These are phyloP conservation scores for Sarotherodon lohbergeri DNA, from an alignment of 2,113 vertebrate genomes.

Conservation along the genomic window DNA sequence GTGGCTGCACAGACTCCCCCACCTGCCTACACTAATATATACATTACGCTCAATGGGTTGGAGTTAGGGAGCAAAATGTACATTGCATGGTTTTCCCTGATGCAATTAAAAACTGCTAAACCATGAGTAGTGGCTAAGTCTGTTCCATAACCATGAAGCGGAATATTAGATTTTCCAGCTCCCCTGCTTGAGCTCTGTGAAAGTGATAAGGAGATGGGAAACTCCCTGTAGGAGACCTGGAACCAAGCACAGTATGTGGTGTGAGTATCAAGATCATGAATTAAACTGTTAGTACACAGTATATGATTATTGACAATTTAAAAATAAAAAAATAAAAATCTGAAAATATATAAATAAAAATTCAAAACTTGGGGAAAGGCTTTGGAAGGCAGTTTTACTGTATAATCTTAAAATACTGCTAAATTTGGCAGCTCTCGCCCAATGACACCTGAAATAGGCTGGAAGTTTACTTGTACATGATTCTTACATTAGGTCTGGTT, in stretches of 20 bases:
- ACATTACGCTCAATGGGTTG: constrained; percentile 50
- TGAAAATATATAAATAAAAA: not conserved
- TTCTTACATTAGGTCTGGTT: not conserved
- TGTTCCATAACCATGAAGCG: constrained; percentile 57
- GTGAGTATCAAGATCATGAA: not conserved
- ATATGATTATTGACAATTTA: not conserved
- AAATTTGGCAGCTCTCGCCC: not conserved
- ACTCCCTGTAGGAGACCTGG: constrained; percentile 21
- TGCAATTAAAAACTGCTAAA: constrained; percentile 60
- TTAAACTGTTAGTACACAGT: not conserved
- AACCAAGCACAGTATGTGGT: not conserved
- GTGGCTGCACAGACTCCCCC: constrained; percentile 13
- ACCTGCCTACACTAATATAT: constrained; percentile 55
- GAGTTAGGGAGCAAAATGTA: constrained; percentile 45
- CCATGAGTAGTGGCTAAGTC: constrained; percentile 42
- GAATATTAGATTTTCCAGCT: constrained; percentile 59
- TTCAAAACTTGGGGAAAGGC: not conserved
- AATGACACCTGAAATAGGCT: not conserved
- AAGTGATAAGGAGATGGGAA: constrained; percentile 47
- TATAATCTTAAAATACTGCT: not conserved
- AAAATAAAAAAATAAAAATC: not conserved
- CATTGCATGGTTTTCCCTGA: constrained; percentile 57
- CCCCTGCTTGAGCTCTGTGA: constrained; percentile 18
- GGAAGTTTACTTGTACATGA: not conserved
- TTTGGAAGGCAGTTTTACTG: not conserved